Percentiles rank a stretch among this genome's conserved stretches.
These are phyloP conservation scores for Sylvia borin DNA, from an alignment of 2,797 vertebrate species.

Conservation along the genomic window DNA sequence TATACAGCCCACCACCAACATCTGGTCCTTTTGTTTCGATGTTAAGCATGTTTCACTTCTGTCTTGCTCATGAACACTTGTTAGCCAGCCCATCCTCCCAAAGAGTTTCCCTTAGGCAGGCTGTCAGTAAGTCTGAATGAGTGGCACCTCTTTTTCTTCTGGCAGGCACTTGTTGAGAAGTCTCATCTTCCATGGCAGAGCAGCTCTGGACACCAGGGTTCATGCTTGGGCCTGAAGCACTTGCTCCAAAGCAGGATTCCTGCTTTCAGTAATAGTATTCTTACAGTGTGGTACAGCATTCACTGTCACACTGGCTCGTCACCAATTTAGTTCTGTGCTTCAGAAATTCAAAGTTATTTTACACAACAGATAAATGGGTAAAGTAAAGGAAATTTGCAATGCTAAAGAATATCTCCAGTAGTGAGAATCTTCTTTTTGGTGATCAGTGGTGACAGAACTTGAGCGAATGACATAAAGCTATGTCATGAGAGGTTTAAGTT, in stretches of 20 bases:
- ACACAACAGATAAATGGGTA: background rate
- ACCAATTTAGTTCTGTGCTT: background rate
- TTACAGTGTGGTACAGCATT: background rate
- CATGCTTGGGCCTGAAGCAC: background rate
- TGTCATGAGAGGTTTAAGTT: background rate
- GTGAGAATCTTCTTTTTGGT: background rate
- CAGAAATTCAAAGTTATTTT: background rate
- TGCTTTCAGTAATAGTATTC: background rate
- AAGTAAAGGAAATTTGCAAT: background rate
- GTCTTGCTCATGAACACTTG: background rate
- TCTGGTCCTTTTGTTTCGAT: background rate
- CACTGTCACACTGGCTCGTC: background rate
- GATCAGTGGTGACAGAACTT: background rate
- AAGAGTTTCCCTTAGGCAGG: background rate
- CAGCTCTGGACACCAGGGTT: background rate
- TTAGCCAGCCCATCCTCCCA: background rate
- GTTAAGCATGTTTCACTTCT: background rate
- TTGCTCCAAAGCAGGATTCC: background rate
- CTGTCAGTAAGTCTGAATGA: background rate
- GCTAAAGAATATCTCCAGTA: background rate
- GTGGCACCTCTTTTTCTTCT: background rate
- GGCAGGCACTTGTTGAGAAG: background rate
- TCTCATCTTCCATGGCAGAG: background rate
- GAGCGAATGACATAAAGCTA: background rate
- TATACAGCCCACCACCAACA: background rate